These are phyloP conservation scores for Apostichopus leukothele DNA, from an alignment of 53 echinoderm and acorn worm genomes.

Conservation along the genomic window DNA sequence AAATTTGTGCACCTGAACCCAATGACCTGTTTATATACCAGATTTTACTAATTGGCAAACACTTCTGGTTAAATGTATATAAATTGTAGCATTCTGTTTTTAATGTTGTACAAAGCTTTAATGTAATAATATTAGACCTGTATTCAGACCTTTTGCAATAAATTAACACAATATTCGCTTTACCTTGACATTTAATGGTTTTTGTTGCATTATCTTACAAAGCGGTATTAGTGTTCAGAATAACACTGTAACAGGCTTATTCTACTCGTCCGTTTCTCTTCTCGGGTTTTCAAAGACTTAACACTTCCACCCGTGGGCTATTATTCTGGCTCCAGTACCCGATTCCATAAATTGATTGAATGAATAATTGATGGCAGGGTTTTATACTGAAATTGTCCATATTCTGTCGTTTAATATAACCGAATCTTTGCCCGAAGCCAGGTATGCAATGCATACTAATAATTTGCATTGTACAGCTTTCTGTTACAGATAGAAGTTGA, in stretches of 20 bases:
- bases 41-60: no score
- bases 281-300: not conserved
- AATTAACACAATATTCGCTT: no score
- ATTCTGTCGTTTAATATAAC: slow-evolving; percentile 4
- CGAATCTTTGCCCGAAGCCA: not conserved
- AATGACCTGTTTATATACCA: no score
- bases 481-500: not conserved
- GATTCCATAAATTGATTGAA: slow-evolving; percentile 29
- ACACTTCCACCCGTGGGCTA: not conserved
- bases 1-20: no score
- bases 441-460: slow-evolving; percentile 22
- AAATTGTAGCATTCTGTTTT: no score
- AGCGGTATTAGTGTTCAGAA: no score
- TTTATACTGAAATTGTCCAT: slow-evolving; percentile 21
- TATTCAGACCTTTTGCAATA: no score
- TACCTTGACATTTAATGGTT: no score
- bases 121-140: no score
- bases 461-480: not conserved
- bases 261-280: not conserved
- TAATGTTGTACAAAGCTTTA: no score
- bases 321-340: slow-evolving; percentile 36
- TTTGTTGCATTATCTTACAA: no score
- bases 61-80: no score
- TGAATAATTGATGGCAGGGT: slow-evolving; percentile 41
- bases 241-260: not conserved